A percentile compares a stretch with the other conserved stretches of the same genome.
These are phyloP conservation scores for Catocala sponsa DNA, from an alignment of 2,888 invertebrate genomes.

Conservation along the genomic window DNA sequence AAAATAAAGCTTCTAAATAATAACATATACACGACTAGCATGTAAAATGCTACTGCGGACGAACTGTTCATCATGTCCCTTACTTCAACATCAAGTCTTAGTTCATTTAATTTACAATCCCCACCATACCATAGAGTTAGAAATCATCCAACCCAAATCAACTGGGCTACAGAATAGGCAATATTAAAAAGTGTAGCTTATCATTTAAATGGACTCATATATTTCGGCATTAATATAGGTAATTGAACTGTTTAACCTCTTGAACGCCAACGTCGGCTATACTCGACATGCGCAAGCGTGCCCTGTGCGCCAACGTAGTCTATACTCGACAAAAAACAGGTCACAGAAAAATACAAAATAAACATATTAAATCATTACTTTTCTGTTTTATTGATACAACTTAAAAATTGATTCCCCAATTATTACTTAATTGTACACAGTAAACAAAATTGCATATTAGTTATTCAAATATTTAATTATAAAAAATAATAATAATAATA, in stretches of 20 bases:
- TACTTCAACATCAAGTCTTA: slow-evolving; percentile 4
- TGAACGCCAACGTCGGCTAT: too few species aligned
- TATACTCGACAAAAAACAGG: too few species aligned
- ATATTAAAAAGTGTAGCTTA: slow-evolving; percentile 4
- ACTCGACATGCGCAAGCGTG: too few species aligned
- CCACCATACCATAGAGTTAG: slow-evolving; percentile 21
- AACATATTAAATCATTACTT: too few species aligned
- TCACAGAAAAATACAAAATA: too few species aligned
- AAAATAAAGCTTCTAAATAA: slow-evolving; percentile 56
- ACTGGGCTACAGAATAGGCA: slow-evolving; percentile 8
- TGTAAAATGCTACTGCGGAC: slow-evolving; percentile 71
- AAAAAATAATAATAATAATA: too few species aligned
- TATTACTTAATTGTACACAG: too few species aligned
- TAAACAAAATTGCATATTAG: too few species aligned
- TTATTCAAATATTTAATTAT: too few species aligned
- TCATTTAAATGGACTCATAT: slow-evolving; percentile 6
- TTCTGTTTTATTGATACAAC: too few species aligned
- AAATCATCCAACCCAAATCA: slow-evolving; percentile 21
- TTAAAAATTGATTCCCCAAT: too few species aligned
- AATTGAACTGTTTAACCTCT: neutral
- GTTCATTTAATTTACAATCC: slow-evolving; percentile 19
- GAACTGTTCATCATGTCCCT: slow-evolving; percentile 31
- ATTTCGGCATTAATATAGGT: neutral
- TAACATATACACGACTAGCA: slow-evolving; percentile 77
- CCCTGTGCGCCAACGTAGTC: too few species aligned